Evolutionary conservation across 2,113 vertebrate species (phyloP).

Genomic region (Elephas maximus): DNA sequence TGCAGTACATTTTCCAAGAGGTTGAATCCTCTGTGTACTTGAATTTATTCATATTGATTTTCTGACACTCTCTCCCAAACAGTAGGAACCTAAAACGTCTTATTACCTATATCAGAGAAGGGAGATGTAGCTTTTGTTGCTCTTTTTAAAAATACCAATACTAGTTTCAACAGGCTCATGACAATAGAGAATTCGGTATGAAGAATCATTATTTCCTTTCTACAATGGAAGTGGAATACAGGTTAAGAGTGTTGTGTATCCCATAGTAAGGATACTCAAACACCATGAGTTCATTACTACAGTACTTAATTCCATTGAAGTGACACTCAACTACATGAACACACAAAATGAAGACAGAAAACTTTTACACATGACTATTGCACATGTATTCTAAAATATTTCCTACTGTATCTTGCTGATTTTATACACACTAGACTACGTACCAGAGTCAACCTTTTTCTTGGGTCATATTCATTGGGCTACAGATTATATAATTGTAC

Average conservation of each 20-base stretch:
- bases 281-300: constrained; percentile 33
- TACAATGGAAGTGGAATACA: constrained; percentile 9
- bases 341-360: constrained; percentile 60
- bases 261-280: neutral
- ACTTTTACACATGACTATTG: neutral
- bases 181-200: constrained; percentile 67
- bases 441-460: neutral
- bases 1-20: constrained; percentile 66
- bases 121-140: constrained; percentile 78
- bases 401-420: neutral
- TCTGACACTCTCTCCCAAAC: constrained; percentile 74
- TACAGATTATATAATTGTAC: neutral
- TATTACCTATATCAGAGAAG: constrained; percentile 75
- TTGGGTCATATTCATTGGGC: constrained; percentile 8
- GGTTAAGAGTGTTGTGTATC: neutral
- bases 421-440: neutral
- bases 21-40: constrained; percentile 49
- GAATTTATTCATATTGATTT: constrained; percentile 76
- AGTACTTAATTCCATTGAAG: constrained; percentile 59
- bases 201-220: constrained; percentile 65
- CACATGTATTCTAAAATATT: neutral
- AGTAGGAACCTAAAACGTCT: constrained; percentile 77
- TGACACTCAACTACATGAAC: constrained; percentile 55
- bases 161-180: constrained; percentile 69
- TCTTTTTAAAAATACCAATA: constrained; percentile 77